Percentiles rank a stretch among this genome's conserved stretches.
phyloP scores from a whole-genome alignment of 1,140 invertebrate species.

The Agrilus planipennis region DNA sequence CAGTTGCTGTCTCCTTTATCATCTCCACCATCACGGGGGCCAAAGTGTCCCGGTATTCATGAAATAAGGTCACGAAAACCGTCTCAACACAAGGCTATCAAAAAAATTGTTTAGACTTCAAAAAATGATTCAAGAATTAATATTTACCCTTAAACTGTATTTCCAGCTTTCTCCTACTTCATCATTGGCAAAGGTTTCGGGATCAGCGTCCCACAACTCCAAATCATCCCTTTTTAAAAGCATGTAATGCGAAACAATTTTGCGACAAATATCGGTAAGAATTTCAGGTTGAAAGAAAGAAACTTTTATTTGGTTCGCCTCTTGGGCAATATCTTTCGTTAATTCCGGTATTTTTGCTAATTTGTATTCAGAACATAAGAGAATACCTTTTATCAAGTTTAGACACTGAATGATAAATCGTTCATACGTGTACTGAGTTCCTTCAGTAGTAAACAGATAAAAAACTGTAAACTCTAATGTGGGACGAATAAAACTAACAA shows the following conservation, averaged over 20 bases:
- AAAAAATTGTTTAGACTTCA: too few species aligned
- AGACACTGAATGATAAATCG: constrained; percentile 79
- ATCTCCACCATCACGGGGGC: constrained; percentile 63
- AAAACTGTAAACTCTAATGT: constrained; percentile 70
- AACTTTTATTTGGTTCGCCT: constrained; percentile 53
- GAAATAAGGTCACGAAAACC: constrained; percentile 73
- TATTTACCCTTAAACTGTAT: constrained; percentile 69
- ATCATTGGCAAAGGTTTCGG: constrained; percentile 79
- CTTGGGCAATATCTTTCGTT: constrained; percentile 37
- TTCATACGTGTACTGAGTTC: constrained; percentile 64
- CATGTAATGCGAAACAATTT: constrained; percentile 81
- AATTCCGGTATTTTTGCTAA: constrained; percentile 44
- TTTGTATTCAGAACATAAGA: constrained; percentile 65
- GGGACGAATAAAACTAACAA: constrained; percentile 62
- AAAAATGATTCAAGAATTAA: constrained; percentile 7
- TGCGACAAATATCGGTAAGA: constrained; percentile 66
- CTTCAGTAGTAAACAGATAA: constrained; percentile 75
- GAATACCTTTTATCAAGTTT: constrained; percentile 75
- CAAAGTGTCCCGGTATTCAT: constrained; percentile 60
- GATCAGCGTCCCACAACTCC: constrained; percentile 79
- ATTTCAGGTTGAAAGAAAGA: constrained; percentile 60
- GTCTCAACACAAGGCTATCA: constrained; percentile 81
- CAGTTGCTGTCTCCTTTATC: constrained; percentile 49
- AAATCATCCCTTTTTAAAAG: constrained; percentile 73
- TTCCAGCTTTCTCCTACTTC: constrained; percentile 86